A percentile compares a stretch with the other conserved stretches of the same genome.
Conservation (phyloP, 2,113 vertebrate genomes). For the Orientallactaga bullata region DNA sequence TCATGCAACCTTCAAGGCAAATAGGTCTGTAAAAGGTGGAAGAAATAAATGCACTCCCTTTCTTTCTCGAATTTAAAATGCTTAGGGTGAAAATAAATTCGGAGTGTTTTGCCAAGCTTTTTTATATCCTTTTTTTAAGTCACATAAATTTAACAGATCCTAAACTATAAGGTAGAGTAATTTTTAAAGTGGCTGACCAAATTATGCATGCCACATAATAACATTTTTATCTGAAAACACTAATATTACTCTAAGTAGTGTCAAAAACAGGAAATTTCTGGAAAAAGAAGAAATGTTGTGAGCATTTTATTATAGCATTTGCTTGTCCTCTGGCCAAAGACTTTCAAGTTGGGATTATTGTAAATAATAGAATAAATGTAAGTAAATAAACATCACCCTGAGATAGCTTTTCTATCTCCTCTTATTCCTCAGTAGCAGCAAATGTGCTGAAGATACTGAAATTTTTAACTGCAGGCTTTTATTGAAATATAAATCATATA, state of each 20-base stretch:
- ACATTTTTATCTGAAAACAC: constrained; percentile 64
- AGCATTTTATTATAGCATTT: constrained; percentile 58
- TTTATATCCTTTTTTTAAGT: constrained; percentile 21
- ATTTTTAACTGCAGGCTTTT: neutral
- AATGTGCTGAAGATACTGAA: constrained; percentile 47
- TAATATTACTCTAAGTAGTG: constrained; percentile 60
- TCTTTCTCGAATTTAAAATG: constrained; percentile 48
- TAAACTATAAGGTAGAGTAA: constrained; percentile 30
- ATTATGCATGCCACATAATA: constrained; percentile 46
- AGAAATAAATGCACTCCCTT: constrained; percentile 59
- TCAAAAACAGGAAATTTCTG: constrained; percentile 63
- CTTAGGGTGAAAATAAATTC: constrained; percentile 69
- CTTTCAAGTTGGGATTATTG: constrained; percentile 30
- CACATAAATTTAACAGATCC: constrained; percentile 60
- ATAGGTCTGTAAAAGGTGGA: constrained; percentile 53
- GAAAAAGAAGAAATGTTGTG: constrained; percentile 46
- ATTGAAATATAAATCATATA: constrained; percentile 6
- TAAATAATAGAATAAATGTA: constrained; percentile 44
- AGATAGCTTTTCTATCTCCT: neutral
- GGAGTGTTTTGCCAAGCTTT: constrained; percentile 43
- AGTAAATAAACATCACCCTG: constrained; percentile 47
- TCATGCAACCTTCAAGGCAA: constrained; percentile 70
- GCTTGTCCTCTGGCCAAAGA: constrained; percentile 18
- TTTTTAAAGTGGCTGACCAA: constrained; percentile 68
- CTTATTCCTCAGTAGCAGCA: neutral